phyloP scores from a whole-genome alignment of 2,888 invertebrate genomes.

The Mythimna lalbum region DNA sequence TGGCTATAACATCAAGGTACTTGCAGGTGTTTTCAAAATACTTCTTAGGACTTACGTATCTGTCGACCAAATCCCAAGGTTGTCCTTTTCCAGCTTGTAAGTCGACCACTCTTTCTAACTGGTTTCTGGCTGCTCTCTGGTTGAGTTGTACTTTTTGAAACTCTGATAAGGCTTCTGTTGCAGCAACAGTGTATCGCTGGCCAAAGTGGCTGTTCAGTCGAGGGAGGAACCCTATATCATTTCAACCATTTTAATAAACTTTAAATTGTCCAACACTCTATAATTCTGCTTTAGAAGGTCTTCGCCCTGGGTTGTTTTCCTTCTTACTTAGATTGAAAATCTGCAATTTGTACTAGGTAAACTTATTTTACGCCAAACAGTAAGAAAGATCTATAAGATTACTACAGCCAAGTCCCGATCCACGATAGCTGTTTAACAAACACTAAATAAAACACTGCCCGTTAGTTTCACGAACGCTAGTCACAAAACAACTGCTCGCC shows the following conservation, averaged over 20 bases:
- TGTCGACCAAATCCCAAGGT: slow-evolving; percentile 91
- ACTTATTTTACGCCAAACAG: slow-evolving; percentile 2
- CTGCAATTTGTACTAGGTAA: not conserved
- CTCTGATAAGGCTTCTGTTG: slow-evolving; percentile 93
- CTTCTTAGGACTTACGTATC: slow-evolving; percentile 87
- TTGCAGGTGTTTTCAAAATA: slow-evolving; percentile 17
- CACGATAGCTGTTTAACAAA: slow-evolving; percentile 34
- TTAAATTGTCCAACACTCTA: not conserved
- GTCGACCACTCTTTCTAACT: slow-evolving; percentile 90
- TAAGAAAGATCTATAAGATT: not conserved
- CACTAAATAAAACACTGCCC: slow-evolving; percentile 48
- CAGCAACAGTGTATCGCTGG: slow-evolving; percentile 93
- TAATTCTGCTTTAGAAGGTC: not conserved
- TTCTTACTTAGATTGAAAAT: not conserved
- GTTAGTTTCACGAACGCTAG: slow-evolving; percentile 47
- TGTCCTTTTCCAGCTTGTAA: slow-evolving; percentile 92
- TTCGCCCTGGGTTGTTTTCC: not conserved
- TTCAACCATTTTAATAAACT: slow-evolving; percentile 14
- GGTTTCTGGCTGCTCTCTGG: slow-evolving; percentile 90
- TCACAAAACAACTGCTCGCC: slow-evolving; percentile 57
- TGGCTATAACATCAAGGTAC: too few relatives aligned
- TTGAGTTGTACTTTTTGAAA: slow-evolving; percentile 92
- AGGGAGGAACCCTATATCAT: slow-evolving; percentile 92
- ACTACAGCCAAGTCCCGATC: slow-evolving; percentile 14
- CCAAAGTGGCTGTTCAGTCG: slow-evolving; percentile 92